phyloP scores from a whole-genome alignment of 2,113 vertebrate genomes.

The Anthoscopus minutus region DNA sequence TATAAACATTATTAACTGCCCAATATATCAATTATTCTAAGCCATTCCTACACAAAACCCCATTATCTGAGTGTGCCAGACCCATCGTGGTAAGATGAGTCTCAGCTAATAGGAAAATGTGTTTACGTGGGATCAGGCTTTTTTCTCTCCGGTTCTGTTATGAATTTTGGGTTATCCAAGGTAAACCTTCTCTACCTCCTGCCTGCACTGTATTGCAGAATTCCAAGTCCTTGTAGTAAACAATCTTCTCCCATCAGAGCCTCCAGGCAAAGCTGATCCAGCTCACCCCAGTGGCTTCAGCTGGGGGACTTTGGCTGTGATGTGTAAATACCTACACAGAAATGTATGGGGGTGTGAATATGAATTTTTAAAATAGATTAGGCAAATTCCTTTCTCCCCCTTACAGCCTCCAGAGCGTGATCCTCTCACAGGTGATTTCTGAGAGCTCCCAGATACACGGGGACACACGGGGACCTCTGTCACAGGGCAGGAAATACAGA shows the following conservation, averaged over 20 bases:
- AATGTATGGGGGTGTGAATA: not conserved
- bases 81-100: not conserved
- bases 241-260: not conserved
- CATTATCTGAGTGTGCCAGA: not conserved
- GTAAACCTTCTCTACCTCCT: not conserved
- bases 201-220: not conserved
- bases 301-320: not conserved
- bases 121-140: not conserved
- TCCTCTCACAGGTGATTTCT: not conserved
- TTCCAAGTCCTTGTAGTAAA: not conserved
- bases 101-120: not conserved
- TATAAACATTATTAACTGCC: not conserved
- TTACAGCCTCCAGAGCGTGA: fast-evolving
- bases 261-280: not conserved
- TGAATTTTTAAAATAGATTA: not conserved
- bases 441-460: not conserved
- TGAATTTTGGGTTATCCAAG: not conserved
- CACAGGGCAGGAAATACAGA: not conserved
- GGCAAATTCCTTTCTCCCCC: not conserved
- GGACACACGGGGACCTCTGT: not conserved
- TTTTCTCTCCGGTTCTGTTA: not conserved
- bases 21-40: not conserved
- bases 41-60: not conserved
- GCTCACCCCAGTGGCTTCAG: not conserved
- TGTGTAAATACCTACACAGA: not conserved